These are phyloP conservation scores for Porites divaricata DNA, from an alignment of 92 coral and sea anemone species.

Conservation along the genomic window DNA sequence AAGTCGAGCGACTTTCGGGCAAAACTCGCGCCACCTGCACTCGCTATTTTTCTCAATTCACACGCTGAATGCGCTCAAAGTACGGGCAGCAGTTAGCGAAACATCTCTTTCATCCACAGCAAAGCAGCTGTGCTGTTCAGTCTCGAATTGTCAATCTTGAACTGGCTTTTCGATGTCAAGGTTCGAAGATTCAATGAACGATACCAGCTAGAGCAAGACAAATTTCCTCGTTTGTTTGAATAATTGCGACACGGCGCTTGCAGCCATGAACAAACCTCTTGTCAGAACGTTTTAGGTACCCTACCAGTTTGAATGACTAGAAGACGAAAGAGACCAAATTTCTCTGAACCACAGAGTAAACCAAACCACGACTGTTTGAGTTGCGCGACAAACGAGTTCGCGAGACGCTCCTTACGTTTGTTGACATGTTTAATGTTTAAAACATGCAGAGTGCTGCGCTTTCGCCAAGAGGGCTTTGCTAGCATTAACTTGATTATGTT, in stretches of 20 bases:
- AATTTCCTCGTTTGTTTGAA: background rate
- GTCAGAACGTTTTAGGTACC: background rate
- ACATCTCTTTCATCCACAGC: background rate
- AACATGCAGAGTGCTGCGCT: conserved; percentile 30
- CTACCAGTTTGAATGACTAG: background rate
- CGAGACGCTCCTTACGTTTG: conserved; percentile 49
- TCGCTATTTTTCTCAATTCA: background rate
- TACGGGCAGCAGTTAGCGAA: background rate
- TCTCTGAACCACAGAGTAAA: background rate
- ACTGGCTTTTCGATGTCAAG: conserved; percentile 27
- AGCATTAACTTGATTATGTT: conserved; percentile 33
- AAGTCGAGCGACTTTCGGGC: conserved; percentile 24
- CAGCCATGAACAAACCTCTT: background rate
- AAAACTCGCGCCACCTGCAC: conserved; percentile 36
- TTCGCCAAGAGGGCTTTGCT: conserved; percentile 6
- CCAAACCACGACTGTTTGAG: conserved; percentile 2
- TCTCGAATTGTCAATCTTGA: conserved; percentile 7
- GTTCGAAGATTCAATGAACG: conserved; percentile 4
- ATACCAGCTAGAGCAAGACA: background rate
- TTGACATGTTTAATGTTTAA: conserved; percentile 45
- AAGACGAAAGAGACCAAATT: conserved; percentile 2
- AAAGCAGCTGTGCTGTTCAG: conserved; percentile 1
- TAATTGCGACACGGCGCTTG: background rate
- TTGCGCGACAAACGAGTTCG: conserved; percentile 33
- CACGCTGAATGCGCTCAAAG: background rate